Evolutionary conservation across 2,797 vertebrate species (phyloP), one percentile per base, ranked within the genome.

Genomic region (Meda fulgida): DNA sequence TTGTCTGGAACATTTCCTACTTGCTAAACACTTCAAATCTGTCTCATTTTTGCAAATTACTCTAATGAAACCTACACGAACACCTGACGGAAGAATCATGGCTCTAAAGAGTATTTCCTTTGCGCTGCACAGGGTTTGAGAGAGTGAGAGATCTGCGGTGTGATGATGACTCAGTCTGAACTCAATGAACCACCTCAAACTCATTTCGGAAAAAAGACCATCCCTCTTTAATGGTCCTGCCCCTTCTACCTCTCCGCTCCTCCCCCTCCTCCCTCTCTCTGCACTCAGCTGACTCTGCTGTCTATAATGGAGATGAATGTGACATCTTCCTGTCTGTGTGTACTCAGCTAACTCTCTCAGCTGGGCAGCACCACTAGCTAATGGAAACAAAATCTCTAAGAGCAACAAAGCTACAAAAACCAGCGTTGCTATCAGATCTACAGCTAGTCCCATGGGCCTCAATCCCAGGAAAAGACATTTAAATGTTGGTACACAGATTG

Each of bases 321-420:
- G 88, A 90, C 88, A 82, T 87, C 80, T 87, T 90, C 86, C 88
- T 86, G 88, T 89, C 88, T 87, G 84, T 87, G 88, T 87, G 80
- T 87, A 83, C 83, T 76, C 83, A 83, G 77, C 80, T 84, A 85
- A 89, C 80, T 29, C 85, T 82, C 67, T 81, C 83, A 87, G 86
- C 86, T 85, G 88, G 79, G 83, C 38, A 18, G 69, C 81, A 75
- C 75, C 38, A 63, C 71, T 31, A 10, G 72, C 83, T 80, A 81
- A 79, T 66, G 38, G 69, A 86, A 82, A 79, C 72, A 81, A 79
- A n/a, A 58, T 63, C 67, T 72, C 78, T 31, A 69, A 85, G 46
- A 65, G 67, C 66, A 75, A 73, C 77, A 85, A 60, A 8, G 31
- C 46, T 40, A 83, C 79, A 85, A 87, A 84, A 76, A 79, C 51